Evolutionary conservation across 2,113 vertebrate genomes (phyloP), one percentile per base, ranked within the genome.

Genomic region (Colossoma macropomum): DNA sequence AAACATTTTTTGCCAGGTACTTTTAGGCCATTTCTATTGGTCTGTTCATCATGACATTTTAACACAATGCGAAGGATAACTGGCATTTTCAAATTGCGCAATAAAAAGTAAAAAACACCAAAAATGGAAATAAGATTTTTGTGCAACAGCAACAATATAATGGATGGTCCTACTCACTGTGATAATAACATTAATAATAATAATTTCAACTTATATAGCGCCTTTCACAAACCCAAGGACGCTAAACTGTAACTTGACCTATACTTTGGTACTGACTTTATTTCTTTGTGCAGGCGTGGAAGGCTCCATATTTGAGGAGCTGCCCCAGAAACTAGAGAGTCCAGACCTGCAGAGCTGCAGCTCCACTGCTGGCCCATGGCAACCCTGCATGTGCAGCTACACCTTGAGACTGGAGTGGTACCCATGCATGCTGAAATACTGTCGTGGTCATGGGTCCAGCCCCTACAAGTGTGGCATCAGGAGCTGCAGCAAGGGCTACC

Each of bases 391-490:
- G 3, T 99, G 98, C 90, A 96, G 91, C 80, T 99, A 97, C 74
- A 90, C 93, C 0, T 93, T 99, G 79, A 96, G 95, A 76, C 93
- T 99, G 82, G 95, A 97, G 94, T 99, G 98, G 98, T 98, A 98
- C 89, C 98, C 98, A 0, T 99, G 98, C 92, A 91, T 96, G 92
- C 94, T 99, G 32, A 98, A 99, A 87, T 99, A 97, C 93, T 99
- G 98, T 94, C 94, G 92, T 87, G 96, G 87, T 91, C n/a, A 84
- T 75, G 0, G 96, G 92, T 65, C 95, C 92, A 91, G 93, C 0
- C 96, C 96, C 34, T 98, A 98, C 93, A 98, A 97, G 83, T 99
- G 98, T 0, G 98, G 98, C 90, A 99, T 99, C 89, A 96, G 96
- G 88, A 99, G 98, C 94, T 99, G 98, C 94, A 97, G 96, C 92